These are phyloP conservation scores for Pimpla rufipes DNA, from an alignment of 2,888 invertebrate species.

Conservation along the genomic window DNA sequence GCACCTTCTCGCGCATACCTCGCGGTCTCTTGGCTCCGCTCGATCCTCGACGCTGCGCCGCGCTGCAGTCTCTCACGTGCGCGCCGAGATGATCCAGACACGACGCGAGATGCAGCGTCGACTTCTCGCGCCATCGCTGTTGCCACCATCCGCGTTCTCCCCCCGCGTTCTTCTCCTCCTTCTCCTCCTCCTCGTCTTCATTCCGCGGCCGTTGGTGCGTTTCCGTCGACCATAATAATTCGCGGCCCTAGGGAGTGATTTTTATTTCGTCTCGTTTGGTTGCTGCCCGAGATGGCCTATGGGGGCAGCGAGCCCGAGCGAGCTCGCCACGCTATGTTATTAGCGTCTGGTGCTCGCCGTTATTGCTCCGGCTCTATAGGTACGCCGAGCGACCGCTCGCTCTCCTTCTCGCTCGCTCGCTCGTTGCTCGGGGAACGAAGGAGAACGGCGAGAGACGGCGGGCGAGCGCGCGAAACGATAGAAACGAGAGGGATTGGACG, in stretches of 20 bases:
- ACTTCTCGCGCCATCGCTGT: conserved; percentile 57
- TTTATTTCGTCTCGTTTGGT: conserved; percentile 84
- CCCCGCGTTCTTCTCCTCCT: conserved; percentile 35
- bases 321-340: conserved; percentile 84
- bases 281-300: conserved; percentile 84
- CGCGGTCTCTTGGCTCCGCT: conserved; percentile 28
- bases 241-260: conserved; percentile 77
- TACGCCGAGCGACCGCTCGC: conserved; percentile 73
- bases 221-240: conserved; percentile 85
- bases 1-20: conserved; percentile 21
- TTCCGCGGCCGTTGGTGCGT: conserved; percentile 68
- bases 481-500: conserved; percentile 80
- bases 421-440: conserved; percentile 46
- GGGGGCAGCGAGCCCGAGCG: conserved; percentile 79
- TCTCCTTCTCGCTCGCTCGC: conserved; percentile 69
- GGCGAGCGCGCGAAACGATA: conserved; percentile 68
- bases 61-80: conserved; percentile 9
- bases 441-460: conserved; percentile 57
- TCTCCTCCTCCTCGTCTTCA: conserved; percentile 59
- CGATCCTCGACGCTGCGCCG: background rate
- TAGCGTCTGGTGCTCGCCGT: conserved; percentile 85
- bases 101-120: background rate
- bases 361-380: conserved; percentile 81
- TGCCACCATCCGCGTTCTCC: conserved; percentile 21
- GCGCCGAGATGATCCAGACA: conserved; percentile 31